Conservation (phyloP, 2,113 vertebrate species). For the Antennarius striatus region DNA sequence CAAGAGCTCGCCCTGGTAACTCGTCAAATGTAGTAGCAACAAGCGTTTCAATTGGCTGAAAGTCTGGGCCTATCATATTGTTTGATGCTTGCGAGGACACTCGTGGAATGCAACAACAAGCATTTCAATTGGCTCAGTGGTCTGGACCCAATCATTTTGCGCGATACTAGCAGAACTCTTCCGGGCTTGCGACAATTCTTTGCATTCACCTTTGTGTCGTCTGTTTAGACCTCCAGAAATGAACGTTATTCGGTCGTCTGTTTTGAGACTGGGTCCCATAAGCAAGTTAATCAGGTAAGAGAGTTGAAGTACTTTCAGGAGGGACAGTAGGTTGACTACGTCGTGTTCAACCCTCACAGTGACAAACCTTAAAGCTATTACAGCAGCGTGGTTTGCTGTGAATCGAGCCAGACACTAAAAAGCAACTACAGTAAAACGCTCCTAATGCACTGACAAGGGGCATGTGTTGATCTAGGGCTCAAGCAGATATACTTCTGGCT, state of each 20-base stretch:
- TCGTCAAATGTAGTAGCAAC: neutral
- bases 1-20: no score
- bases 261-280: slow-evolving; percentile 48
- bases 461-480: no score
- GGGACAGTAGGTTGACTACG: neutral
- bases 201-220: slow-evolving; percentile 59
- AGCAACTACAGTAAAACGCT: no score
- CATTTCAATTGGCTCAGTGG: no score
- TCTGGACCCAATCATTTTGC: no score
- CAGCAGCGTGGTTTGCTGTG: slow-evolving; percentile 34
- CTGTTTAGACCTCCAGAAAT: slow-evolving; percentile 39
- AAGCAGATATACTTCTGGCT: no score
- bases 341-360: neutral
- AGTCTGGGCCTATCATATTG: slow-evolving; percentile 46
- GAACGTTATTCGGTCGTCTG: slow-evolving; percentile 45
- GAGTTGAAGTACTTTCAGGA: neutral
- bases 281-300: slow-evolving; percentile 49
- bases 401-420: no score
- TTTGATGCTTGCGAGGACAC: neutral
- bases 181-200: neutral
- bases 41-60: slow-evolving; percentile 41
- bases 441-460: no score
- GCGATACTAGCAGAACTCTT: no score
- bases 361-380: neutral
- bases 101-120: no score